phyloP scores from a whole-genome alignment of 2,797 vertebrate genomes.

The Morelia viridis region DNA sequence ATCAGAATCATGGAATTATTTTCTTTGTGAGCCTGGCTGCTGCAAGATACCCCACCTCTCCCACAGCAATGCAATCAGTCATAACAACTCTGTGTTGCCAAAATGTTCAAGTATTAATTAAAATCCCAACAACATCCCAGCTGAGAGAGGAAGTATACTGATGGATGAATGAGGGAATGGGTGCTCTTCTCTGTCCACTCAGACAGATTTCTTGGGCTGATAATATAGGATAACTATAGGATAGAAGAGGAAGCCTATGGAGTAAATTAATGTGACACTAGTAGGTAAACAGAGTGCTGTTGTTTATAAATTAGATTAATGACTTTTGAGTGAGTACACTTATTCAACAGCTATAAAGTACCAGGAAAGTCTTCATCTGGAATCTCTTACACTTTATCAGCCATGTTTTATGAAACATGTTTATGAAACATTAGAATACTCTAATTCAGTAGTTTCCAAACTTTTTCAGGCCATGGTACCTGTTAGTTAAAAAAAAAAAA shows the following conservation, averaged over 20 bases:
- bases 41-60: neutral
- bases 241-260: neutral
- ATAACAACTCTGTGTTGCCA: neutral
- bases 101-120: slow-evolving; percentile 28
- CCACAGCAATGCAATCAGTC: neutral
- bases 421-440: neutral
- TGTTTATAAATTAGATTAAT: neutral
- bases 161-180: neutral
- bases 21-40: neutral
- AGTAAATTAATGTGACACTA: neutral
- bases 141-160: fast-evolving
- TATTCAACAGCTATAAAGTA: neutral
- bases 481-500: neutral
- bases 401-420: neutral
- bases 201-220: neutral
- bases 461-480: neutral
- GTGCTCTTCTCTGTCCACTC: neutral
- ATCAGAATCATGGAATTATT: slow-evolving; percentile 14
- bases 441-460: neutral
- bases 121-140: neutral
- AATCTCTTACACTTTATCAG: neutral
- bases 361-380: neutral
- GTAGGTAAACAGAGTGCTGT: neutral
- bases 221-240: neutral
- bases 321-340: neutral